Base-by-base conservation (phyloP, 2,113 vertebrate species). In the Neoarius graeffei region DNA sequence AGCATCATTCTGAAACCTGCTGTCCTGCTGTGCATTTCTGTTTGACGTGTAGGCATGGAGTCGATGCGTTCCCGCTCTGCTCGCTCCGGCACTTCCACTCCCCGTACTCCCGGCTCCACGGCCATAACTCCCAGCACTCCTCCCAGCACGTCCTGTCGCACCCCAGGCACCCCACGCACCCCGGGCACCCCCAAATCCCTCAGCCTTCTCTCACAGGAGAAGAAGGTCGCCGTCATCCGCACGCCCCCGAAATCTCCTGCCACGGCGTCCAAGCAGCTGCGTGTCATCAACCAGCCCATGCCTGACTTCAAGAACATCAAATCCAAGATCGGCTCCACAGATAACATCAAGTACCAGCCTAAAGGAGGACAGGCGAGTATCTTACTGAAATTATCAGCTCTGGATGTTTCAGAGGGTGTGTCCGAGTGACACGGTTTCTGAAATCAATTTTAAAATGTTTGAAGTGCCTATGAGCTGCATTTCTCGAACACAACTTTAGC, bases 301-400 rank as follows among this genome's bases (percentile, higher is more conserved):
- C 98, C 98, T n/a, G 98, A 99, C 94, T 96, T 98, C 92, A 99
- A 99, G 95, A 99, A 98, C 3, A 89, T 99, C 95, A 97, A 94
- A 91, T 99, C 98, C 92, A 99, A 99, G 96, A 97, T 99, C 4
- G 97, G 98, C 88, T 99, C 98, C 73, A 99, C 95, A 15, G 98
- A 99, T 57, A 99, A 99, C 89, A 99, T 99, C 94, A 99, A 97
- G 93, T 99, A 99, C 92, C 98, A 99, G 93, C 98, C 98, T 20
- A 99, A 98, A 95, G 98, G 97, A 71, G 98, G 98, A 3, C 98
- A 99, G 97, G 98, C 98, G 95, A 96, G 92, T 67, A 20, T 81
- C 17, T 54, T 14, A 83, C 64, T 84, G 82, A 7, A 19, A 54
- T n/a, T 48, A 64, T 81, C n/a, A 14, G 25, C 19, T 25, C n/a